Evolutionary conservation across 2,113 vertebrate genomes (phyloP), one percentile per base, ranked within the genome.

Genomic region (Passer montanus): DNA sequence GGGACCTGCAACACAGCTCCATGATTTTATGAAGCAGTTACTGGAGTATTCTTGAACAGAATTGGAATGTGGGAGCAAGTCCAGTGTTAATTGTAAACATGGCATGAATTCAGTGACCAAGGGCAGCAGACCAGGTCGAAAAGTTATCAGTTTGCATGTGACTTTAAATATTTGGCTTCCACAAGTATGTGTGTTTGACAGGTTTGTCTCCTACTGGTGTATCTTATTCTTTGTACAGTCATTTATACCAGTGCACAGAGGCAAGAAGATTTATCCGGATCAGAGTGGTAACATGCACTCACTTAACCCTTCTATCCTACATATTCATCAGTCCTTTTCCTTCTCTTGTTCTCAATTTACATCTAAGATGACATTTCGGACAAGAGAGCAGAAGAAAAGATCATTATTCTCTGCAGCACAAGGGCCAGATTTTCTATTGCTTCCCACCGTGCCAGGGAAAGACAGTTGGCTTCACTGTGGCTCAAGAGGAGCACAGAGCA

Each of bases 211-310:
- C 44, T 68, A 13, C 19, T 52, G 17, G 1, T 10, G 19, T 47
- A 5, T 60, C 43, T 69, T 50, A 28, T 3, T 67, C 13, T 74
- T 47, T 50, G 13, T 37, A 3, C 24, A n/a, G 47, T 41, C 4
- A 1, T 47, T 75, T 47, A 15, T 47, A 75, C 12, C 41, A 58
- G 44, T 0, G 0, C 55, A 78, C 6, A 74, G 31, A 53, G 15
- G 27, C 1, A 7, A 9, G 33, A 75, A 83, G 46, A 67, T 50
- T 39, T n/a, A 15, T 53, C n/a, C 6, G 8, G 19, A 75, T 89
- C 52, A 28, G 24, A 55, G 31, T 3, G n/a, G 22, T 63, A 63
- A 39, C n/a, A 22, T 24, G 52, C 43, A 24, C 21, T 62, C 28
- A 17, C 55, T 82, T 66, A 83, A 75, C 72, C 43, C 17, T 80